Evolutionary conservation across 2,113 vertebrate genomes (phyloP).

Genomic region (Meleagris gallopavo): DNA sequence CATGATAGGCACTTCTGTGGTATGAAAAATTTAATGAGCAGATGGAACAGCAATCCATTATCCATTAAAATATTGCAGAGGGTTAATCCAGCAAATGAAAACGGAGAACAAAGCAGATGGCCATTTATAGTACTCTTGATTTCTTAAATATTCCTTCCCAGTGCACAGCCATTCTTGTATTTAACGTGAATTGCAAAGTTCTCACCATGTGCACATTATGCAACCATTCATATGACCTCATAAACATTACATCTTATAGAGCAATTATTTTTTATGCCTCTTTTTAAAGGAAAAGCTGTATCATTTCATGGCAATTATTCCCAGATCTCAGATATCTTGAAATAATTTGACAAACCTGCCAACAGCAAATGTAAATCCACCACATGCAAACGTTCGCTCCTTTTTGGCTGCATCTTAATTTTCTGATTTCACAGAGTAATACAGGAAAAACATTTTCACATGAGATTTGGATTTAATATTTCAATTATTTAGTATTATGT

Average conservation of each 20-base stretch:
- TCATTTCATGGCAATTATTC: conserved; percentile 48
- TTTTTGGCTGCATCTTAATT: not conserved
- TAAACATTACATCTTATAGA: conserved; percentile 66
- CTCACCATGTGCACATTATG: conserved; percentile 75
- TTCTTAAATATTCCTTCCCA: conserved; percentile 76
- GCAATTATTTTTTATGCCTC: conserved; percentile 71
- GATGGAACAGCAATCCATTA: conserved; percentile 72
- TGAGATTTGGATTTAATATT: not conserved
- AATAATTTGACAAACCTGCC: conserved; percentile 55
- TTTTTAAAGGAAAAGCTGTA: conserved; percentile 55
- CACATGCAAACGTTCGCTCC: not conserved
- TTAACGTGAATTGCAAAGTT: conserved; percentile 75
- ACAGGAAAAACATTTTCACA: conserved; percentile 37
- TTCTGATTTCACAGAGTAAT: conserved; percentile 30
- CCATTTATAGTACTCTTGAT: conserved; percentile 74
- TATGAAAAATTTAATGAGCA: conserved; percentile 67
- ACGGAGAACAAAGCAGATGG: conserved; percentile 77
- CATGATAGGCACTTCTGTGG: conserved; percentile 4
- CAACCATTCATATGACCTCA: conserved; percentile 70
- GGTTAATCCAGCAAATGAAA: conserved; percentile 80
- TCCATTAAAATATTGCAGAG: conserved; percentile 79
- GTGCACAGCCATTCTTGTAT: conserved; percentile 66
- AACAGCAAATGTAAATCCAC: conserved; percentile 38
- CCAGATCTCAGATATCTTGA: conserved; percentile 11
- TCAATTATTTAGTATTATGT: conserved; percentile 5